Percentiles rank a stretch among this genome's conserved stretches.
These are phyloP conservation scores for Drosophila sp. DNA, from an alignment of 1,140 invertebrate genomes.

Conservation along the genomic window DNA sequence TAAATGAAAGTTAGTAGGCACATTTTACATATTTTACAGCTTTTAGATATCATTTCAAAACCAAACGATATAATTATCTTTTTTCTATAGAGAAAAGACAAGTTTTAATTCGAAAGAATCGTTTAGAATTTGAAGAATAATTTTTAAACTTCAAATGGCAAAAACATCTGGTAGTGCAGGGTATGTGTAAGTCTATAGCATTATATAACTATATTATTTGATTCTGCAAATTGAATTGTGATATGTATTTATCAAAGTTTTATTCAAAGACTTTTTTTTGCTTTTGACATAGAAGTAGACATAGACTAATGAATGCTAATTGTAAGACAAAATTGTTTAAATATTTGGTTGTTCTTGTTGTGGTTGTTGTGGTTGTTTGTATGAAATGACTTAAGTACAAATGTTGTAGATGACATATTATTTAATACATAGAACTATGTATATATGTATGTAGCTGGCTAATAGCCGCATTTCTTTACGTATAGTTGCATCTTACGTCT, in stretches of 20 bases:
- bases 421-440: neutral
- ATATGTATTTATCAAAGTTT: slow-evolving; percentile 24
- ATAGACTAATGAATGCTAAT: slow-evolving; percentile 30
- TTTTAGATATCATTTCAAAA: too few species aligned
- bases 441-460: neutral
- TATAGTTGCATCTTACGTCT: slow-evolving; percentile 50
- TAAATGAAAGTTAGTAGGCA: too few species aligned
- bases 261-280: slow-evolving; percentile 34
- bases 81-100: too few species aligned
- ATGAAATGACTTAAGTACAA: slow-evolving; percentile 49
- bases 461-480: neutral
- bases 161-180: too few species aligned
- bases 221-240: neutral
- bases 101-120: too few species aligned
- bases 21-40: too few species aligned
- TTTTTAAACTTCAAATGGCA: too few species aligned
- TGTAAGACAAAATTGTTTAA: slow-evolving; percentile 41
- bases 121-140: too few species aligned
- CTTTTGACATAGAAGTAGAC: slow-evolving; percentile 12
- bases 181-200: too few species aligned
- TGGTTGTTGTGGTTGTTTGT: slow-evolving; percentile 16
- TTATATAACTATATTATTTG: neutral
- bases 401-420: slow-evolving; percentile 23
- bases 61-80: too few species aligned
- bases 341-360: slow-evolving; percentile 43